Conservation (phyloP, 1,140 invertebrate species). For the Magallana gigas region DNA sequence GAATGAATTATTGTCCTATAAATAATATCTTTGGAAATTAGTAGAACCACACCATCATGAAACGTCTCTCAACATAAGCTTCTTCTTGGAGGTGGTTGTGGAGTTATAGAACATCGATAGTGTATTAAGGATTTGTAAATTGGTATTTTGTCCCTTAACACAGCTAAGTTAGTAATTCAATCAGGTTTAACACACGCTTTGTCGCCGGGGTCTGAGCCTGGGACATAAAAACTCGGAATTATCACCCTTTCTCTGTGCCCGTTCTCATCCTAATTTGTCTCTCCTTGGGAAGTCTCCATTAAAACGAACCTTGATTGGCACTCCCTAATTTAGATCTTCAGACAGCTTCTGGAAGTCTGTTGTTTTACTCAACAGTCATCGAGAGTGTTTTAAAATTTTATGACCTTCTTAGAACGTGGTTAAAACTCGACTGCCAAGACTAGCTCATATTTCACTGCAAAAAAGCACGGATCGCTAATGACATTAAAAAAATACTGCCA, state of each 20-base stretch:
- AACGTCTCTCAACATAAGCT: neutral
- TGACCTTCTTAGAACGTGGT: neutral
- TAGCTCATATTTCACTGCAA: neutral
- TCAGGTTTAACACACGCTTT: constrained; percentile 21
- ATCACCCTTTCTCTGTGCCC: neutral
- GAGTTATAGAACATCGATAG: constrained; percentile 24
- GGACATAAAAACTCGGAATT: constrained; percentile 20
- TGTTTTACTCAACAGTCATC: constrained; percentile 13
- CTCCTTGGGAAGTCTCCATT: constrained; percentile 16
- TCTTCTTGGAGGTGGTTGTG: neutral
- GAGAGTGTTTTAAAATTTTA: constrained; percentile 29
- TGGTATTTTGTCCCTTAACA: constrained; percentile 28
- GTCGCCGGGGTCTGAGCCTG: constrained; percentile 5
- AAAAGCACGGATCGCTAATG: neutral
- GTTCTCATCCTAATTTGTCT: constrained; percentile 24
- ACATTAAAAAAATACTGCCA: constrained; percentile 24
- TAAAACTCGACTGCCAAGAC: neutral
- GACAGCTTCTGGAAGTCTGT: neutral
- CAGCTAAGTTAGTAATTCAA: constrained; percentile 31
- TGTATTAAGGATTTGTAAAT: constrained; percentile 29
- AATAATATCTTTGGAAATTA: neutral
- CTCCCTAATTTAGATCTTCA: constrained; percentile 16
- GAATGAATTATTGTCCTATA: neutral
- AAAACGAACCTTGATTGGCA: constrained; percentile 14
- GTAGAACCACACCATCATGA: neutral